Evolutionary conservation across 2,113 vertebrate genomes (phyloP).

Genomic region (Onychostoma macrolepis): DNA sequence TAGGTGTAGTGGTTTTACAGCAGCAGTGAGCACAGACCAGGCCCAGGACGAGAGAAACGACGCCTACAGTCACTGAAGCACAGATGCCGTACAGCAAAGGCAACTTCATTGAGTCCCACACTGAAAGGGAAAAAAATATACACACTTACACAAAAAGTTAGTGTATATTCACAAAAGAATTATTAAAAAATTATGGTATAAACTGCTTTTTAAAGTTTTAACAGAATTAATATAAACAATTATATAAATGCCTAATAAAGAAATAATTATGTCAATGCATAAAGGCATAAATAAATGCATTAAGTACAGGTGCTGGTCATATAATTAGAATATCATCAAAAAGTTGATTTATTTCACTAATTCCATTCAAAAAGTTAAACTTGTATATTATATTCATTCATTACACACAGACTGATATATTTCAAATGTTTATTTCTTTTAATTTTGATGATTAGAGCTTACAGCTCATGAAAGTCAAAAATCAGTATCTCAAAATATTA

Average conservation of each 20-base stretch:
- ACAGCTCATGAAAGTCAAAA: too few species aligned
- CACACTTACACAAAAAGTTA: background rate
- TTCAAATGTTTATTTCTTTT: too few species aligned
- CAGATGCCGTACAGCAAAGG: constrained; percentile 88
- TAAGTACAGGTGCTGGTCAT: too few species aligned
- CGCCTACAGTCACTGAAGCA: constrained; percentile 82
- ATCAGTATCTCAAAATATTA: too few species aligned
- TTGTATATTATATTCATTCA: too few species aligned
- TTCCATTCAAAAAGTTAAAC: too few species aligned
- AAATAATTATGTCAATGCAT: background rate
- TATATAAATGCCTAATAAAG: background rate
- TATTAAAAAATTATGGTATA: background rate
- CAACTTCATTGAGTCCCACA: constrained; percentile 91
- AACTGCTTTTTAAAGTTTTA: background rate
- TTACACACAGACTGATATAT: too few species aligned
- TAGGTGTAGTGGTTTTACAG: constrained; percentile 85
- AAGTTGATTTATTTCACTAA: too few species aligned
- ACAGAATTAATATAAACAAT: background rate
- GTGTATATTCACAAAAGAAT: background rate
- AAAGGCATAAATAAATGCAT: too few species aligned
- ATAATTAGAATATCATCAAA: too few species aligned
- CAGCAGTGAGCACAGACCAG: constrained; percentile 90
- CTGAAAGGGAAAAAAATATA: constrained; percentile 68
- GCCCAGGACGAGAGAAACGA: constrained; percentile 92
- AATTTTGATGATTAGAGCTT: too few species aligned